Evolutionary conservation across 2,113 vertebrate genomes (phyloP).

Genomic region (Albula goreensis): DNA sequence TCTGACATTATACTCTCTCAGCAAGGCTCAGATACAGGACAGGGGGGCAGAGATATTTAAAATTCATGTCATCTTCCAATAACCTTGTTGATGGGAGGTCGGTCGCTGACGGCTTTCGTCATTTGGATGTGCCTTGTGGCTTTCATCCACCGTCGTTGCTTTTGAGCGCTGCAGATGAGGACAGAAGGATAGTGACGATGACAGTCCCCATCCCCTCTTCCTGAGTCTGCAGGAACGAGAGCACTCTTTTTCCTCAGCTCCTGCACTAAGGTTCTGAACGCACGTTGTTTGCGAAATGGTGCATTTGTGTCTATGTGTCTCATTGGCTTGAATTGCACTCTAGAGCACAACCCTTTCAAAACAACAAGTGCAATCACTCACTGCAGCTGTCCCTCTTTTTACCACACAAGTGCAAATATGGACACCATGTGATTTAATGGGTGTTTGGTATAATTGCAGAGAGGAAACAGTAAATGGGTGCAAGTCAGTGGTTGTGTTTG

Average conservation of each 20-base stretch:
- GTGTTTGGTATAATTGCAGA: constrained; percentile 19
- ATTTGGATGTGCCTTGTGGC: neutral
- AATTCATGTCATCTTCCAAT: constrained; percentile 4
- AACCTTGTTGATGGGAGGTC: constrained; percentile 6
- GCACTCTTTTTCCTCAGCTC: neutral
- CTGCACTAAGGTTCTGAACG: neutral
- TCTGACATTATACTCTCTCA: neutral
- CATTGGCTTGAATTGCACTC: neutral
- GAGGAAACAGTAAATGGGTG: constrained; percentile 16
- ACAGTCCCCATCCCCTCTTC: too few relatives aligned
- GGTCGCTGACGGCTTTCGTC: neutral
- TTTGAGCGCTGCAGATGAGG: neutral
- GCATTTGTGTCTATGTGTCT: neutral
- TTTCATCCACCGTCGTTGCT: neutral
- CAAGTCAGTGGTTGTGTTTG: neutral
- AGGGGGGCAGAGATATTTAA: neutral
- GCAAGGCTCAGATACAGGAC: neutral
- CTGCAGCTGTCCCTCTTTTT: constrained; percentile 11
- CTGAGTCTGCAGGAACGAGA: too few relatives aligned
- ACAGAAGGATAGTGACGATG: neutral
- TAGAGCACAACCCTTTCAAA: neutral
- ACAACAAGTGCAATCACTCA: neutral
- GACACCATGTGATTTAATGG: constrained; percentile 13
- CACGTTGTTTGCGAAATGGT: too few relatives aligned
- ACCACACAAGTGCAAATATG: constrained; percentile 7